Evolutionary conservation across 2,797 vertebrate species (phyloP).

Genomic region (Odontamblyopus rebecca): DNA sequence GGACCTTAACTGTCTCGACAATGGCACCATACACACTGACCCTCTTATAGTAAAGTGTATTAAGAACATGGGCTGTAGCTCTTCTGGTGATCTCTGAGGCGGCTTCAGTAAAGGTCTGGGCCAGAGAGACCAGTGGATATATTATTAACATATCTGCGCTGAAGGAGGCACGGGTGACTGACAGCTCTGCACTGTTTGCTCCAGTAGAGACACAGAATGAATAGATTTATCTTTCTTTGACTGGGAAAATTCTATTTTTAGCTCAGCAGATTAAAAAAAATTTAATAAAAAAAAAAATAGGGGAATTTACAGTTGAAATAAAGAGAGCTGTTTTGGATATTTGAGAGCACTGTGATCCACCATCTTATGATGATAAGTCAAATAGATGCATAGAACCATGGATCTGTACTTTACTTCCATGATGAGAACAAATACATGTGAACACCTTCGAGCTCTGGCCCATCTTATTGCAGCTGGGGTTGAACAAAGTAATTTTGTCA

Average conservation of each 20-base stretch:
- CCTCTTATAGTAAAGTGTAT: neutral
- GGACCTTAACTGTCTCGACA: neutral
- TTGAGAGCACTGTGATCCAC: neutral
- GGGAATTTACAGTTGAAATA: neutral
- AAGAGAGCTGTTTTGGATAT: neutral
- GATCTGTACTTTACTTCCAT: too few species aligned
- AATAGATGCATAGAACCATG: too few species aligned
- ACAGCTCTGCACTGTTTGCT: constrained; percentile 33
- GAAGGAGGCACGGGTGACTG: constrained; percentile 13
- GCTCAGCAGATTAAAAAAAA: neutral
- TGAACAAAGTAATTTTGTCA: neutral
- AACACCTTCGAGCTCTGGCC: too few species aligned
- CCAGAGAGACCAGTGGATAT: constrained; percentile 32
- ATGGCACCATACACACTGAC: neutral
- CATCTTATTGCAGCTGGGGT: too few species aligned
- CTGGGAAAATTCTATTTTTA: neutral
- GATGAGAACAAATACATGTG: too few species aligned
- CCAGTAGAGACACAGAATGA: constrained; percentile 12
- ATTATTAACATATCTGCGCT: constrained; percentile 56
- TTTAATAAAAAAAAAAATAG: neutral
- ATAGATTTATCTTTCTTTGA: constrained; percentile 1
- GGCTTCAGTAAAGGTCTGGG: constrained; percentile 19
- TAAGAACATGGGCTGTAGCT: neutral
- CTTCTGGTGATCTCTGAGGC: neutral
- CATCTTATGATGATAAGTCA: too few species aligned